Base-by-base conservation (phyloP, 1,140 invertebrate species). In the Pinna nobilis region DNA sequence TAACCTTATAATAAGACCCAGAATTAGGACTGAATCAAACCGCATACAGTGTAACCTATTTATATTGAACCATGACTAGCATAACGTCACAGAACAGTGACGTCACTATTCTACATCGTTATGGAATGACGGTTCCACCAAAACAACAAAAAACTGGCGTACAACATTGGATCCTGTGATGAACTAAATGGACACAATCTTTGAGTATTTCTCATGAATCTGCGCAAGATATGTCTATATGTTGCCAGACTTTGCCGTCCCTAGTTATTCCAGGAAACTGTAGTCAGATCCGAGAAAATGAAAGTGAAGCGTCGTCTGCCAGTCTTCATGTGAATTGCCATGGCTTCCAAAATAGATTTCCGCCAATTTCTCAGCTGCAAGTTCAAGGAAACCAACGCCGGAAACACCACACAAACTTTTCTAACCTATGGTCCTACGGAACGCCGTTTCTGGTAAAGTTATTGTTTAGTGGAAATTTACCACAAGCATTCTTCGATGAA, bases 351-450 rank as follows among this genome's bases (percentile, higher is more conserved):
- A 41, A 23, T 28, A 35, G 51, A 28, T 49, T 59, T 3, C 66
- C 39, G 28, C 51, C 25, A n/a, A 41, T 59, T 41, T 39, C 66
- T 1, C 20, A 55, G 13, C 30, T 51, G 6, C 50, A 67, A 35
- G 51, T 39, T 28, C 23, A 51, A 51, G 28, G 25, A n/a, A 53
- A 33, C 39, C 50, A 67, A 41, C 23, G 50, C 5, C 28, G 65
- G 1, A 51, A 53, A 5, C 23, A 18, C 9, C 65, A 49, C 13
- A 39, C 23, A 28, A 44, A 57, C 59, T 49, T 39, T 50, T 67
- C 72, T 13, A 68, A 74, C 35, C 50, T 68, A 6, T 74, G 72
- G 72, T 74, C 59, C 3, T 74, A 68, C 28, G 72, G 65, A 53
- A 69, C 72, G 2, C 66, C 65, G 13, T 68, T 61, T 61, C 51